phyloP scores from a whole-genome alignment of 2,113 vertebrate genomes.

The Calyptommatus sinebrachiatus region DNA sequence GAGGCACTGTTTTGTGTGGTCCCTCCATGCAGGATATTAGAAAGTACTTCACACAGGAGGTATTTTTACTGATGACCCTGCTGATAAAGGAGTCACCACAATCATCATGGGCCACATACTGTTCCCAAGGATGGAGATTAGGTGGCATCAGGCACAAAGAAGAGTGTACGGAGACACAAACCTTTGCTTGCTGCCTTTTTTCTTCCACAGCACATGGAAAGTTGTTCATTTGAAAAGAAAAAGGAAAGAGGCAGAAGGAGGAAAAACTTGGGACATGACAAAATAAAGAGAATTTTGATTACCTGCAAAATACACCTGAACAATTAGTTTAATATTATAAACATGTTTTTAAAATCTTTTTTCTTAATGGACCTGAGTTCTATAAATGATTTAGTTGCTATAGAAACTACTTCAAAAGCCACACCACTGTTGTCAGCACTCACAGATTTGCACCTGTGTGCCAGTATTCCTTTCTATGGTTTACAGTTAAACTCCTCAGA shows the following conservation, averaged over 20 bases:
- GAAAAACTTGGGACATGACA: slow-evolving; percentile 35
- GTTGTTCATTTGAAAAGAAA: slow-evolving; percentile 64
- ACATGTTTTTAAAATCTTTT: slow-evolving; percentile 47
- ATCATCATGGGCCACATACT: no score
- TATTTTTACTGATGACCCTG: no score
- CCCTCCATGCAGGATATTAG: no score
- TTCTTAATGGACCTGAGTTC: slow-evolving; percentile 71
- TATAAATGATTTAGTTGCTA: slow-evolving; percentile 71
- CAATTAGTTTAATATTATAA: slow-evolving; percentile 71
- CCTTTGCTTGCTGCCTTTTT: no score
- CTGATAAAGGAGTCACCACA: no score
- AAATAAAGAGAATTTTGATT: slow-evolving; percentile 56
- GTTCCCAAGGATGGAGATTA: no score
- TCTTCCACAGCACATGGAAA: slow-evolving; percentile 53
- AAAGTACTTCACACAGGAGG: no score
- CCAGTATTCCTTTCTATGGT: slow-evolving; percentile 53
- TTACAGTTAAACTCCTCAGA: slow-evolving; percentile 46
- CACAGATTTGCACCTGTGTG: slow-evolving; percentile 69
- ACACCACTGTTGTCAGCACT: slow-evolving; percentile 53
- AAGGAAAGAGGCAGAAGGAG: slow-evolving; percentile 21
- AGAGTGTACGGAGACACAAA: no score
- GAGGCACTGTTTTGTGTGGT: no score
- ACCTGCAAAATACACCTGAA: slow-evolving; percentile 66
- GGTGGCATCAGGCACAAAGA: no score
- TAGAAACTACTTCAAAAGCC: slow-evolving; percentile 70